These are phyloP conservation scores for Pedetes capensis DNA, from an alignment of 2,113 vertebrate species.

Conservation along the genomic window DNA sequence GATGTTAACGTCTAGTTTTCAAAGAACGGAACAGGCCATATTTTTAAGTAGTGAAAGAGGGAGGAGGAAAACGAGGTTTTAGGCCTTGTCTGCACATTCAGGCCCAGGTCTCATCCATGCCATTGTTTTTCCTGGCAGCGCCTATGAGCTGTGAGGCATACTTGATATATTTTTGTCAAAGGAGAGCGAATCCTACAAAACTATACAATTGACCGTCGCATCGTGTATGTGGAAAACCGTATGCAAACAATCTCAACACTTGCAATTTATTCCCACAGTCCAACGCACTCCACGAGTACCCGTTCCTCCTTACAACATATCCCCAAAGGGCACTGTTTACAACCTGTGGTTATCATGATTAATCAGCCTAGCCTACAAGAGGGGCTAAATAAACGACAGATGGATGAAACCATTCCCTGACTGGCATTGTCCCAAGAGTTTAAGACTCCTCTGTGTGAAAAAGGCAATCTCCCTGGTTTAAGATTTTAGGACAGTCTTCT, in stretches of 20 bases:
- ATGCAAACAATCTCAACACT: too few relatives aligned
- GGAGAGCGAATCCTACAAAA: too few relatives aligned
- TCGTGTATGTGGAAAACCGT: too few relatives aligned
- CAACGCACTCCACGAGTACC: accelerated
- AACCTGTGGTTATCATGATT: too few relatives aligned
- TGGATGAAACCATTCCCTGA: neutral
- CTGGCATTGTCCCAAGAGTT: neutral
- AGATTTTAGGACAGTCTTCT: neutral
- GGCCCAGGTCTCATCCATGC: neutral
- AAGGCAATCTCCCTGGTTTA: neutral
- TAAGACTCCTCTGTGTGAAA: neutral
- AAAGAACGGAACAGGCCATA: too few relatives aligned
- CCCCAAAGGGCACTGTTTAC: accelerated
- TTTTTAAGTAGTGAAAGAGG: neutral
- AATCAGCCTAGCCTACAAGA: neutral
- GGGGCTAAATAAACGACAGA: accelerated
- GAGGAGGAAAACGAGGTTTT: neutral
- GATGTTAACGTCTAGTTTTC: accelerated
- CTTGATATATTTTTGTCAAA: neutral
- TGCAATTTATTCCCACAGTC: neutral
- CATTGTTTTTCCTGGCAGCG: neutral
- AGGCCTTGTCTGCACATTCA: neutral
- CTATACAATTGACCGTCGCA: neutral
- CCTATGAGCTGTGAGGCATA: too few relatives aligned
- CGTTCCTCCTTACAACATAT: neutral